phyloP scores from a whole-genome alignment of 2,113 vertebrate genomes.

The Centropristis striata region DNA sequence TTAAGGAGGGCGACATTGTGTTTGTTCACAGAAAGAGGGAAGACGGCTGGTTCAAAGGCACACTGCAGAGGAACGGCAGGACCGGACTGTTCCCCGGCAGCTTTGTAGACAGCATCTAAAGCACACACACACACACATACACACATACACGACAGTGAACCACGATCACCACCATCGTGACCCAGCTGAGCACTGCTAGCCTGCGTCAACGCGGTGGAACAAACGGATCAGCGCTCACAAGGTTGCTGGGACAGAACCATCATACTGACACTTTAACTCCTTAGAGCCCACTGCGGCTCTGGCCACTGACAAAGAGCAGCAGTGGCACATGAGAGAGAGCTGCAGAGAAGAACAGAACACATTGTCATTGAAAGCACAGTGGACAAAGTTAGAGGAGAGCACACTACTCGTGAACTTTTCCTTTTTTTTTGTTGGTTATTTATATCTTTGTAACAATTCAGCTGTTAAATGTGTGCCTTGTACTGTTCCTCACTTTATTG shows the following conservation, averaged over 20 bases:
- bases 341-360: constrained; percentile 33
- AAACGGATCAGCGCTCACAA: constrained; percentile 2
- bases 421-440: constrained; percentile 77
- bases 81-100: constrained; percentile 98
- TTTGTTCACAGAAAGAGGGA: constrained; percentile 98
- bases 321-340: constrained; percentile 26
- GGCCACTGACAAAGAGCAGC: not conserved
- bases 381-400: constrained; percentile 62
- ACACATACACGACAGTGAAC: not conserved
- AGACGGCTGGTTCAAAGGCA: constrained; percentile 99
- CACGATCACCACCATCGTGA: constrained; percentile 6
- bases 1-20: constrained; percentile 99
- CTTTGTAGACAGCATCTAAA: constrained; percentile 96
- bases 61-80: constrained; percentile 96
- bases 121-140: too few relatives aligned
- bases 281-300: constrained; percentile 2
- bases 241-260: not conserved
- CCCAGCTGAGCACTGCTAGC: constrained; percentile 14
- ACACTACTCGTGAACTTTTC: constrained; percentile 69
- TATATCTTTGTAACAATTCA: constrained; percentile 83
- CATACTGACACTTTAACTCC: constrained; percentile 25
- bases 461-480: constrained; percentile 91
- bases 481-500: constrained; percentile 91
- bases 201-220: constrained; percentile 2
- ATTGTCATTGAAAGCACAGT: constrained; percentile 59